Evolutionary conservation across 2,888 invertebrate species (phyloP).

Genomic region (Agrilus mali): DNA sequence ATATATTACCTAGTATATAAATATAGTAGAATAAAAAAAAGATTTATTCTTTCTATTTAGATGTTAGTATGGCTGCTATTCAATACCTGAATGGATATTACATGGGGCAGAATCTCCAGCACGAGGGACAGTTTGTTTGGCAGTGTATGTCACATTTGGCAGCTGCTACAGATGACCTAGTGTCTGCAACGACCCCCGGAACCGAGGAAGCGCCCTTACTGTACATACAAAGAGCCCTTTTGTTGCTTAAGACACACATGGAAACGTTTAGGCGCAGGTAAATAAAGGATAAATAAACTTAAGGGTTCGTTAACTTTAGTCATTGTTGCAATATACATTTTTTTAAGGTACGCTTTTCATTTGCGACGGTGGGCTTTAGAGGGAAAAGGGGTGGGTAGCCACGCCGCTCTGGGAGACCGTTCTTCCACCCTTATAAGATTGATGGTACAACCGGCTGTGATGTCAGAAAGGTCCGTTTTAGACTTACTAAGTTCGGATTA

Average conservation of each 20-base stretch:
- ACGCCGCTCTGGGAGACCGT: constrained; percentile 48
- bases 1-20: background rate
- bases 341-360: constrained; percentile 68
- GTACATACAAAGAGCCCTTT: constrained; percentile 79
- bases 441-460: constrained; percentile 77
- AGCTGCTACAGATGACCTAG: constrained; percentile 65
- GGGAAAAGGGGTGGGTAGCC: constrained; percentile 65
- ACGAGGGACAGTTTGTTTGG: constrained; percentile 85
- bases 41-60: constrained; percentile 27
- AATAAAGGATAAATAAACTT: background rate
- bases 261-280: constrained; percentile 78
- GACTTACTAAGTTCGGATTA: constrained; percentile 76
- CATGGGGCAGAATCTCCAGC: constrained; percentile 80
- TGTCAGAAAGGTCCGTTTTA: constrained; percentile 71
- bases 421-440: constrained; percentile 60
- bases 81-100: constrained; percentile 90
- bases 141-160: constrained; percentile 88
- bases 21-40: too few species aligned
- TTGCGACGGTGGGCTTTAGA: constrained; percentile 80
- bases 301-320: too few species aligned
- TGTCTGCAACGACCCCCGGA: constrained; percentile 30
- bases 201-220: constrained; percentile 69
- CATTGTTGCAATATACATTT: too few species aligned
- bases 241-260: constrained; percentile 81
- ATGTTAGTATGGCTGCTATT: constrained; percentile 89